Percentiles rank a stretch among this genome's conserved stretches.
These are phyloP conservation scores for Eriosoma lanigerum DNA, from an alignment of 1,140 invertebrate genomes.

Conservation along the genomic window DNA sequence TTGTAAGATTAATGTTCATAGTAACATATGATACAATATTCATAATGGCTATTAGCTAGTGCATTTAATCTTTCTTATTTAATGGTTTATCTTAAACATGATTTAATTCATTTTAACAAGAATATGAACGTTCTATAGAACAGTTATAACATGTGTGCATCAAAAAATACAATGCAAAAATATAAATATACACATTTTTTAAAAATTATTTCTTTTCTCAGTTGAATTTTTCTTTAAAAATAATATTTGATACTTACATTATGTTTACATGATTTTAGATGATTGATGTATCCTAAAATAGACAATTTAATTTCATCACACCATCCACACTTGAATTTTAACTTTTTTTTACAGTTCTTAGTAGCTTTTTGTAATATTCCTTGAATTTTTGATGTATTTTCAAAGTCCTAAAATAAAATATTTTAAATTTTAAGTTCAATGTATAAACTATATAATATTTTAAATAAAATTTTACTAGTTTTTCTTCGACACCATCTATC, in stretches of 20 bases:
- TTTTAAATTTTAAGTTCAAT: neutral
- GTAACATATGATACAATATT: too few relatives aligned
- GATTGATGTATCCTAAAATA: conserved; percentile 2
- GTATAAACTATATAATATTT: neutral
- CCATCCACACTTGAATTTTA: conserved; percentile 8
- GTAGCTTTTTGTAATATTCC: neutral
- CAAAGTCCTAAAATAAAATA: neutral
- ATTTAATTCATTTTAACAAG: neutral
- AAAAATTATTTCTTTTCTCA: too few relatives aligned
- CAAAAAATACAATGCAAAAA: neutral
- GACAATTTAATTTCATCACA: neutral
- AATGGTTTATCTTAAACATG: too few relatives aligned
- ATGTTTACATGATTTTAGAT: neutral
- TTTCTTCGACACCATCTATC: neutral
- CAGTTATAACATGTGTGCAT: neutral
- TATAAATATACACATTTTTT: neutral
- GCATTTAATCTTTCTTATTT: too few relatives aligned
- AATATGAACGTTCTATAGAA: neutral
- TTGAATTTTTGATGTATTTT: neutral
- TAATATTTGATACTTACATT: neutral
- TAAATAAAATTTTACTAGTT: neutral
- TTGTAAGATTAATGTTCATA: too few relatives aligned
- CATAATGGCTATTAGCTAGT: too few relatives aligned
- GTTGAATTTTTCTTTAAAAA: too few relatives aligned
- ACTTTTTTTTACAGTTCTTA: neutral